phyloP scores from a whole-genome alignment of 2,888 invertebrate species.

The Argyresthia albistria region DNA sequence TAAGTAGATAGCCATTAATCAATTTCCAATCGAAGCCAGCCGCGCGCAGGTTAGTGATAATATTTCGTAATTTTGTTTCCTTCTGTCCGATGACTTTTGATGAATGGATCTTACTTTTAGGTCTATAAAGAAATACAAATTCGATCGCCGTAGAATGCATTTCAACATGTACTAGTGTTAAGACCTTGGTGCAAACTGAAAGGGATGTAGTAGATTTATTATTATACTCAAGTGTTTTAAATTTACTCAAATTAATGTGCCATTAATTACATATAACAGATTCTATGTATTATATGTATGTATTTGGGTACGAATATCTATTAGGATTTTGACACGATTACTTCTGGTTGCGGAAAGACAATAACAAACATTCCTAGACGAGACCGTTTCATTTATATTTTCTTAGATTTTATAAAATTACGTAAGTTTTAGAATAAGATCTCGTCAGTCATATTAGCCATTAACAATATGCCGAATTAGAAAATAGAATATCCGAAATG shows the following conservation, averaged over 20 bases:
- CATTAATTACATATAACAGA: conserved; percentile 21
- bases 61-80: background rate
- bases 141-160: background rate
- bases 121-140: conserved; percentile 2
- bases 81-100: background rate
- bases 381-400: background rate
- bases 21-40: background rate
- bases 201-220: conserved; percentile 21
- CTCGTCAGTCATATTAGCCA: conserved; percentile 33
- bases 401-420: conserved; percentile 1
- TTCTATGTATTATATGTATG: conserved; percentile 15
- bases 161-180: conserved; percentile 15
- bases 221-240: conserved; percentile 23
- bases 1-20: conserved; percentile 3
- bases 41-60: conserved; percentile 3
- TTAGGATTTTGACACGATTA: background rate
- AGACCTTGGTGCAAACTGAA: conserved; percentile 31
- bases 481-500: background rate
- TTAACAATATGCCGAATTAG: conserved; percentile 13
- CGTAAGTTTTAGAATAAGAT: conserved; percentile 1
- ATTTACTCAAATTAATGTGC: conserved; percentile 36
- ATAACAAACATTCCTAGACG: conserved; percentile 1
- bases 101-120: background rate
- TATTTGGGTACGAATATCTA: conserved; percentile 2
- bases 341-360: conserved; percentile 1